Conservation (phyloP, 2,797 vertebrate genomes). For the Sylvilagus floridanus region DNA sequence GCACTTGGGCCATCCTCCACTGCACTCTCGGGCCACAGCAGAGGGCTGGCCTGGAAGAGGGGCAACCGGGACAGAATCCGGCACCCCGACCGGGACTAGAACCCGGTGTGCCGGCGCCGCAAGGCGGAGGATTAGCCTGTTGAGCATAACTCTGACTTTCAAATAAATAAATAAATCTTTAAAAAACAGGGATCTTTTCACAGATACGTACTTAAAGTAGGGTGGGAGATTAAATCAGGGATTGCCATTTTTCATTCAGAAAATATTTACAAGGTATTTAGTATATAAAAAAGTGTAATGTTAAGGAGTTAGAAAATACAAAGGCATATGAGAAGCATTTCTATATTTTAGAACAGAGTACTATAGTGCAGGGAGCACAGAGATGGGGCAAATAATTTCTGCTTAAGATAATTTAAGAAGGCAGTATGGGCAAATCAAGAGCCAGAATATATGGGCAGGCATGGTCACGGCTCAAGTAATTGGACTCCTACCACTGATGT, state of each 20-base stretch:
- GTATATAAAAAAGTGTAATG: neutral
- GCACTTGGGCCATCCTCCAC: too few relatives aligned
- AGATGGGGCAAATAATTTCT: neutral
- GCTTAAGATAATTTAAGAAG: conserved; percentile 26
- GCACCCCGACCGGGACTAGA: too few relatives aligned
- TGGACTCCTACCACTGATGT: too few relatives aligned
- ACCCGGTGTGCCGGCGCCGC: too few relatives aligned
- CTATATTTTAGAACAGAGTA: neutral
- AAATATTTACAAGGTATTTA: conserved; percentile 23
- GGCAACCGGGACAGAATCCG: too few relatives aligned
- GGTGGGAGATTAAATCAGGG: conserved; percentile 14
- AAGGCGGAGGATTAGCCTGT: too few relatives aligned
- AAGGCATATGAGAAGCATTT: conserved; percentile 8
- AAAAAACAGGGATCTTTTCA: neutral
- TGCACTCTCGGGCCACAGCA: too few relatives aligned
- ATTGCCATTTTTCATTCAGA: conserved; percentile 15
- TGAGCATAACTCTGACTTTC: too few relatives aligned
- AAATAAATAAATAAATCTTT: too few relatives aligned
- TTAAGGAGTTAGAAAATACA: neutral
- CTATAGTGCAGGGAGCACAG: neutral
- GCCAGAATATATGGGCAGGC: neutral
- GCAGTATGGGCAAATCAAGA: neutral
- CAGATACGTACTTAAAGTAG: neutral
- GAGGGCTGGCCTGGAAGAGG: too few relatives aligned
- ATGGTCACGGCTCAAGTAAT: too few relatives aligned